These are phyloP conservation scores for Rhynchotus rufescens DNA, from an alignment of 2,797 vertebrate species.

Conservation along the genomic window DNA sequence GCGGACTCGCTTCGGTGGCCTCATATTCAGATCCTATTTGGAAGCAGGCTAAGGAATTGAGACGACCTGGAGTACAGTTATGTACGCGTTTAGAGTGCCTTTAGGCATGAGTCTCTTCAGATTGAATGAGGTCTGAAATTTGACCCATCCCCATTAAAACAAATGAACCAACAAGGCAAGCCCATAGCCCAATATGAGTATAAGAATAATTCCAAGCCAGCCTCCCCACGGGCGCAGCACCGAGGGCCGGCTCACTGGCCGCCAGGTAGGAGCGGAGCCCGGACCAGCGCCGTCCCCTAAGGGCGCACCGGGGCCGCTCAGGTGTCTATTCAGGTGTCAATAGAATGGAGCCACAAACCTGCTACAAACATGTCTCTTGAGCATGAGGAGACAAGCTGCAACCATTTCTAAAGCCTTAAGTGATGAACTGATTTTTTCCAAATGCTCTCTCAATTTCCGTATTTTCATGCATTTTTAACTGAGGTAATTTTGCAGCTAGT, in stretches of 20 bases:
- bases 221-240: background rate
- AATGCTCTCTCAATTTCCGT: background rate
- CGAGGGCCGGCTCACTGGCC: background rate
- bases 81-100: background rate
- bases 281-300: background rate
- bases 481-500: background rate
- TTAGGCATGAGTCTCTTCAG: background rate
- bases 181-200: background rate
- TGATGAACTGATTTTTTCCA: background rate
- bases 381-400: background rate
- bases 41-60: background rate
- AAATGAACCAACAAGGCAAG: conserved; percentile 49
- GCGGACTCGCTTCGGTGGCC: background rate
- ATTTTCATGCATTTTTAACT: background rate
- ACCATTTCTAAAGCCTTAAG: background rate
- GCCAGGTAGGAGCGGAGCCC: background rate
- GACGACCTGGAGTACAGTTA: background rate
- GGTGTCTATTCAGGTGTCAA: background rate
- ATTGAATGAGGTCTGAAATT: conserved; percentile 38
- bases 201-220: conserved; percentile 25
- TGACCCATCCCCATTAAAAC: conserved; percentile 40
- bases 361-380: background rate
- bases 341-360: background rate
- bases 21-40: conserved; percentile 3
- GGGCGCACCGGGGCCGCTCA: background rate